phyloP scores from a whole-genome alignment of 2,113 vertebrate genomes.

The Brachyhypopomus occidentalis region DNA sequence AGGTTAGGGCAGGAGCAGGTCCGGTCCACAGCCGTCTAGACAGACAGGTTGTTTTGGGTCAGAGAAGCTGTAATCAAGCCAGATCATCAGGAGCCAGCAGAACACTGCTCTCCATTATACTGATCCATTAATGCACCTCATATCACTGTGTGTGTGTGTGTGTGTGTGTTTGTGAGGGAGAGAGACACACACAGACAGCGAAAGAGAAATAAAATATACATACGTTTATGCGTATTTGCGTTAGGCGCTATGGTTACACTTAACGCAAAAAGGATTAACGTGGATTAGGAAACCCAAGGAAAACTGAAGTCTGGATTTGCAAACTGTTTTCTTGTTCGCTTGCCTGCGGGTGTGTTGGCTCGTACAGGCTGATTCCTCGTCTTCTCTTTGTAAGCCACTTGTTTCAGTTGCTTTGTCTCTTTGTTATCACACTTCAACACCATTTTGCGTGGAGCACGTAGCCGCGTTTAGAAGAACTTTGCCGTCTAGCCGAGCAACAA shows the following conservation, averaged over 20 bases:
- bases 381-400: neutral
- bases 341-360: conserved; percentile 13
- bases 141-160: conserved; percentile 29
- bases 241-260: too few relatives aligned
- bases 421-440: neutral
- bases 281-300: neutral
- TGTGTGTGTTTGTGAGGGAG: neutral
- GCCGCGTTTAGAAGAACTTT: conserved; percentile 29
- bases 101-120: conserved; percentile 36
- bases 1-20: neutral
- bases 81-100: conserved; percentile 27
- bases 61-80: conserved; percentile 46
- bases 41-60: conserved; percentile 43
- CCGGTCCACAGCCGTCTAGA: conserved; percentile 47
- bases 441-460: neutral
- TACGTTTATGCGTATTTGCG: neutral
- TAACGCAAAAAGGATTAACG: neutral
- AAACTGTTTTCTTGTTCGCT: neutral
- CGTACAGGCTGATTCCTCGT: neutral
- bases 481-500: conserved; percentile 2
- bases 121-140: conserved; percentile 18
- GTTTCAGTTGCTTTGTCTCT: conserved; percentile 3
- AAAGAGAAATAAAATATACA: neutral
- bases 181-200: neutral
- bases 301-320: neutral